Percentiles rank a stretch among this genome's conserved stretches.
Conservation (phyloP, 2,888 invertebrate species). For the Metallyticus violacea region DNA sequence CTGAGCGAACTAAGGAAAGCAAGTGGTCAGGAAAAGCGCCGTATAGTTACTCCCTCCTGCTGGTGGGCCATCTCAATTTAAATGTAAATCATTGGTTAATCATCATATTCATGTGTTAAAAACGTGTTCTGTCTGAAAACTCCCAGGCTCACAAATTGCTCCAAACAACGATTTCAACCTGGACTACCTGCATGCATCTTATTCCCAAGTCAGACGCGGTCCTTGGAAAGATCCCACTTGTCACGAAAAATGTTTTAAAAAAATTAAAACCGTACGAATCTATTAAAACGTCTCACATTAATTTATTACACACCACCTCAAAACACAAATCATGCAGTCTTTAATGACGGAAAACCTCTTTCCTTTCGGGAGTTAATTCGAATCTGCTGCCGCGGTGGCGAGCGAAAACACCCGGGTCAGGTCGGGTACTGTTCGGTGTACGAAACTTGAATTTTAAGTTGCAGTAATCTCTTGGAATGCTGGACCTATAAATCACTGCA, state of each 20-base stretch:
- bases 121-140: no score
- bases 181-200: no score
- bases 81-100: no score
- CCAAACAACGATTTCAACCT: no score
- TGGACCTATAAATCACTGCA: neutral
- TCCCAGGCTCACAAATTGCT: no score
- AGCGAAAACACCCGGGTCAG: neutral
- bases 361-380: neutral
- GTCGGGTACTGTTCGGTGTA: neutral
- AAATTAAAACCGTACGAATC: neutral
- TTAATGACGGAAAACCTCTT: neutral
- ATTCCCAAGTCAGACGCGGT: no score
- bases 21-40: no score
- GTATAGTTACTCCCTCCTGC: no score
- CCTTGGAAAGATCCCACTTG: neutral
- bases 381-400: neutral
- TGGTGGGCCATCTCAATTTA: no score
- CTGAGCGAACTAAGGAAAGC: no score
- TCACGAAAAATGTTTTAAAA: neutral
- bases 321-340: neutral
- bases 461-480: neutral
- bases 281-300: neutral
- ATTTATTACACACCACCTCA: neutral
- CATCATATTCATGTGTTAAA: no score
- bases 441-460: neutral